phyloP scores from a whole-genome alignment of 2,797 vertebrate genomes.

The Protonibea diacanthus region DNA sequence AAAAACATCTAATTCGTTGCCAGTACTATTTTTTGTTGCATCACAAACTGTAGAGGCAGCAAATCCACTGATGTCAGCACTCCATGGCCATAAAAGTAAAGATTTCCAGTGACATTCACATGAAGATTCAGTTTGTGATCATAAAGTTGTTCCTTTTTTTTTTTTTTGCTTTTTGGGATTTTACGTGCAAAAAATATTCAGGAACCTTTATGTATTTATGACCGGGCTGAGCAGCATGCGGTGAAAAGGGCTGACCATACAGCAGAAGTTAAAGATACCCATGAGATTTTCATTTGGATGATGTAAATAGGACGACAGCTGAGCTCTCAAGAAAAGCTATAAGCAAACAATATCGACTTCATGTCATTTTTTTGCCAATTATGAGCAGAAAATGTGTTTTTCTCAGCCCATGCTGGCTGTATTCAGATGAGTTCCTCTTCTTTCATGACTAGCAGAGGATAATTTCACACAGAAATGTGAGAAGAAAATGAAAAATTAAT shows the following conservation, averaged over 20 bases:
- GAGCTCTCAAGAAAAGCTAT: not conserved
- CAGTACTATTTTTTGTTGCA: not conserved
- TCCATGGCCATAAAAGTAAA: not conserved
- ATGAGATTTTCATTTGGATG: not conserved
- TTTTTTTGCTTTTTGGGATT: not conserved
- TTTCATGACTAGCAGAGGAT: not conserved
- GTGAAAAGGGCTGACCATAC: conserved; percentile 4
- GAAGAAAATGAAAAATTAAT: too few relatives aligned
- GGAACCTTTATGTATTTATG: not conserved
- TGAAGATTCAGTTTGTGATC: not conserved
- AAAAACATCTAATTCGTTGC: not conserved
- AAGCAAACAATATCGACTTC: not conserved
- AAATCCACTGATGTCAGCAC: conserved; percentile 1
- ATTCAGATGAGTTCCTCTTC: not conserved
- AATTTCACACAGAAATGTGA: too few relatives aligned
- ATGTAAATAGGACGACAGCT: not conserved
- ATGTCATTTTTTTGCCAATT: not conserved
- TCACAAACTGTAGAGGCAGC: not conserved
- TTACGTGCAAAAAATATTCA: not conserved
- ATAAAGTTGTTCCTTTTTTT: too few relatives aligned
- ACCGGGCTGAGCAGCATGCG: not conserved
- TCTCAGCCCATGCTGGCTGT: too few relatives aligned
- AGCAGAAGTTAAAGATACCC: not conserved
- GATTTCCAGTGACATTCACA: not conserved
- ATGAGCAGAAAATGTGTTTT: too few relatives aligned